phyloP scores from a whole-genome alignment of 2,797 vertebrate genomes.

The Lutjanus campechanus region DNA sequence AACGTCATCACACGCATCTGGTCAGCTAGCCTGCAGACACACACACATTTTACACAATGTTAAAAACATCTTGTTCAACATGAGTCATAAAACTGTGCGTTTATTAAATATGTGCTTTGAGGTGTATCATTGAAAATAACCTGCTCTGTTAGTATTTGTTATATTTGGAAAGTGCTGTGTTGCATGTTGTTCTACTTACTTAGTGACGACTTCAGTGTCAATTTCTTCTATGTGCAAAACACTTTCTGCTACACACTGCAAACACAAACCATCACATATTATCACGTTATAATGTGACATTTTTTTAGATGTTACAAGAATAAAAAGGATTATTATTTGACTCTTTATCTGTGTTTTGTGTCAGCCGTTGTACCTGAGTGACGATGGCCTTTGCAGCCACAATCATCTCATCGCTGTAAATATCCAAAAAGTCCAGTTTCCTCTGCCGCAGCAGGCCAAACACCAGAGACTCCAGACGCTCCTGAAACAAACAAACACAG shows the following conservation, averaged over 20 bases:
- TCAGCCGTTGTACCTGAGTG: conserved; percentile 88
- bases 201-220: conserved; percentile 91
- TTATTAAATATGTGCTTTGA: no score
- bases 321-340: rapidly evolving
- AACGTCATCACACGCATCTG: conserved; percentile 95
- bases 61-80: background rate
- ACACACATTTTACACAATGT: conserved; percentile 3
- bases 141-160: no score
- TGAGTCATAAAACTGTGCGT: background rate
- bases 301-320: no score
- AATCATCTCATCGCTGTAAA: conserved; percentile 96
- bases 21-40: conserved; percentile 88
- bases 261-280: conserved; percentile 4
- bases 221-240: conserved; percentile 94
- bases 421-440: conserved; percentile 97
- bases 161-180: no score
- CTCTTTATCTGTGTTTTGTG: background rate
- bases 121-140: no score
- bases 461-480: conserved; percentile 93
- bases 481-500: conserved; percentile 77
- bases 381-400: conserved; percentile 92
- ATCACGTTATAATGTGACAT: background rate
- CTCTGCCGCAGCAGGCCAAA: conserved; percentile 96
- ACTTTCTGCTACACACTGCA: conserved; percentile 90
- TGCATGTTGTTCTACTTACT: conserved; percentile 86